Evolutionary conservation across 2,797 vertebrate genomes (phyloP).

Genomic region (Poeciliopsis paucimaculata): DNA sequence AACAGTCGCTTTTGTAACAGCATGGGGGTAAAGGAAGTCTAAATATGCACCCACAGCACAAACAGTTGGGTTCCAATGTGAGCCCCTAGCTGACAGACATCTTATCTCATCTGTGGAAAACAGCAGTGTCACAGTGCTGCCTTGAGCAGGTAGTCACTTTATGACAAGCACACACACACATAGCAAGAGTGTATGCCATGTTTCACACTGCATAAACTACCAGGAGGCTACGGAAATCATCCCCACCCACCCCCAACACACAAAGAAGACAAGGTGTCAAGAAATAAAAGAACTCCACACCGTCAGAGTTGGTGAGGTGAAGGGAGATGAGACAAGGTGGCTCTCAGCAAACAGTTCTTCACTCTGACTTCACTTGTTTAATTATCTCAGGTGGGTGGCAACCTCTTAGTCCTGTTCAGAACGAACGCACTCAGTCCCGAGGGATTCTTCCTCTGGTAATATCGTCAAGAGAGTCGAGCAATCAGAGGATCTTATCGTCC

Average conservation of each 20-base stretch:
- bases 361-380: conserved; percentile 38
- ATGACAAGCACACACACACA: conserved; percentile 15
- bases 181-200: not conserved
- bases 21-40: conserved; percentile 35
- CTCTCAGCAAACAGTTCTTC: conserved; percentile 18
- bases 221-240: conserved; percentile 20
- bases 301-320: not conserved
- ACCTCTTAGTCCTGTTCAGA: conserved; percentile 25
- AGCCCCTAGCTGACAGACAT: conserved; percentile 63
- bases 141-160: conserved; percentile 30
- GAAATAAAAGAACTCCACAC: not conserved
- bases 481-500: conserved; percentile 60
- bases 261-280: conserved; percentile 5
- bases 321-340: conserved; percentile 14
- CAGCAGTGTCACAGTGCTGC: conserved; percentile 50
- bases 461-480: conserved; percentile 67
- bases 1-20: conserved; percentile 63
- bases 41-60: conserved; percentile 72
- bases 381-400: conserved; percentile 52
- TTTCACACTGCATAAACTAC: conserved; percentile 18
- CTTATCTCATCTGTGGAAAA: conserved; percentile 68
- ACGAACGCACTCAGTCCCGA: conserved; percentile 27
- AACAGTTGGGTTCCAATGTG: conserved; percentile 52
- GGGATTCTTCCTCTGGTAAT: conserved; percentile 57
- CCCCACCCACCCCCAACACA: not conserved